A percentile compares a stretch with the other conserved stretches of the same genome.
phyloP scores from a whole-genome alignment of 2,888 invertebrate genomes.

The Rhingia campestris region DNA sequence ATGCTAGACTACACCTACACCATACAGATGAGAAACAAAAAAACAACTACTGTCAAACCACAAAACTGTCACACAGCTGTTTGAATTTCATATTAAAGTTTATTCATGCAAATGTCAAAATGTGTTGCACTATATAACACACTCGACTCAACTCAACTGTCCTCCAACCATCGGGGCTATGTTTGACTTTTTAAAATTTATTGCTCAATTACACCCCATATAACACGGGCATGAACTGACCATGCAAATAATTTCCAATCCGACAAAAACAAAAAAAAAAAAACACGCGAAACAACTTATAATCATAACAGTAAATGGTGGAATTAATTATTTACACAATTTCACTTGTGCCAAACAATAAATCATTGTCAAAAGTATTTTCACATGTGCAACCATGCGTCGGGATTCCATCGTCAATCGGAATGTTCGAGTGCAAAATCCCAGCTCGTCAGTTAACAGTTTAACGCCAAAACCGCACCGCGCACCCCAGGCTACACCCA shows the following conservation, averaged over 20 bases:
- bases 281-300: conserved; percentile 58
- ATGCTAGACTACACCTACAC: neutral
- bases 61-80: conserved; percentile 29
- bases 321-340: conserved; percentile 78
- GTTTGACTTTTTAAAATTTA: conserved; percentile 55
- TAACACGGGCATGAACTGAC: neutral
- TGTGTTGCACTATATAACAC: neutral
- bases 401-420: neutral
- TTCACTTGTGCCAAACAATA: conserved; percentile 72
- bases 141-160: too few relatives aligned
- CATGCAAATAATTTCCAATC: conserved; percentile 26
- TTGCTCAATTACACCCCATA: conserved; percentile 64
- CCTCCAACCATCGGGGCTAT: neutral
- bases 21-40: neutral
- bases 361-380: conserved; percentile 72
- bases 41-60: conserved; percentile 8
- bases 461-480: neutral
- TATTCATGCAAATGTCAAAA: conserved; percentile 22
- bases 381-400: conserved; percentile 61
- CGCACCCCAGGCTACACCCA: neutral
- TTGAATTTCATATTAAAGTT: conserved; percentile 38
- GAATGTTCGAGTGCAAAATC: conserved; percentile 10
- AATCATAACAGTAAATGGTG: conserved; percentile 76
- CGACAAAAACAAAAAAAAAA: neutral
- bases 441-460: conserved; percentile 44